These are phyloP conservation scores for Drosophila lutescens DNA, from an alignment of 2,888 invertebrate species.

Conservation along the genomic window DNA sequence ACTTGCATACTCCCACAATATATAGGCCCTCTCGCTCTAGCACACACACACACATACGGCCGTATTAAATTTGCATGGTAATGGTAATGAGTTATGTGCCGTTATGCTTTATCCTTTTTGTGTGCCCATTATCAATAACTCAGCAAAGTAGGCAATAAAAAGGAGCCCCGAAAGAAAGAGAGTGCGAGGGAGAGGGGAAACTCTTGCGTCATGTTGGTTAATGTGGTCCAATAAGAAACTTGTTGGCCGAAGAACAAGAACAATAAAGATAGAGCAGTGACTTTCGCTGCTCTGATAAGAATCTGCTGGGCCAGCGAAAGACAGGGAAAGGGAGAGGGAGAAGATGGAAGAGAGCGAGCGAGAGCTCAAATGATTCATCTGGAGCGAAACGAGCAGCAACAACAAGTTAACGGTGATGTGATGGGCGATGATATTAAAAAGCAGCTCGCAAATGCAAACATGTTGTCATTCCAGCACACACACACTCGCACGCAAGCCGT, in stretches of 20 bases:
- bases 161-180: conserved; percentile 1
- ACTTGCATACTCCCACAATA: conserved; percentile 31
- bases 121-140: conserved; percentile 50
- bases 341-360: conserved; percentile 6
- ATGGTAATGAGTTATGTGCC: conserved; percentile 75
- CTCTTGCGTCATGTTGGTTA: conserved; percentile 74
- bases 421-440: conserved; percentile 23
- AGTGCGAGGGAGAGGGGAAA: conserved; percentile 14
- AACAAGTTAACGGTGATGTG: conserved; percentile 31
- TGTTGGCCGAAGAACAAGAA: conserved; percentile 53
- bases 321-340: background rate
- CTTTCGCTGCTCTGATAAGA: conserved; percentile 40
- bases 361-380: conserved; percentile 46
- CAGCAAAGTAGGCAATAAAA: conserved; percentile 77
- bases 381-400: conserved; percentile 25
- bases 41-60: conserved; percentile 8
- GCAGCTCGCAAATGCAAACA: conserved; percentile 35
- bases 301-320: conserved; percentile 14
- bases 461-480: conserved; percentile 41
- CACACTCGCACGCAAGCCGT: conserved; percentile 10
- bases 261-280: conserved; percentile 28
- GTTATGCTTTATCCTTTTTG: conserved; percentile 52
- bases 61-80: conserved; percentile 69
- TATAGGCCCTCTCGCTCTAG: conserved; percentile 1
- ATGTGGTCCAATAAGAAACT: conserved; percentile 73